A percentile compares a stretch with the other conserved stretches of the same genome.
Conservation (phyloP, 2,797 vertebrate species). For the Callimico goeldii region DNA sequence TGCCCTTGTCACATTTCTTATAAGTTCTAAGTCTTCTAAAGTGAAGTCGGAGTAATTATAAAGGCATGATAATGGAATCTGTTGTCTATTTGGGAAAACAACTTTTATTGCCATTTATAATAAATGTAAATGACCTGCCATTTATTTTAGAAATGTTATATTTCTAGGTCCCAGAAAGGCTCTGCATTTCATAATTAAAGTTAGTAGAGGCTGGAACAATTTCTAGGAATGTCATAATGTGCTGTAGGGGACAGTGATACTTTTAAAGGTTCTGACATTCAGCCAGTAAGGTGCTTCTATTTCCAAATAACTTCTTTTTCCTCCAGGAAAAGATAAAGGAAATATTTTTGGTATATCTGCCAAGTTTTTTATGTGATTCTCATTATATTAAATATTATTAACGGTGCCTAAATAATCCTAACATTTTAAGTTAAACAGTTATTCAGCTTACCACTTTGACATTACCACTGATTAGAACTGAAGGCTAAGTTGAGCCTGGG, state of each 20-base stretch:
- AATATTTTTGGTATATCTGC: constrained; percentile 50
- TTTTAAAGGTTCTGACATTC: constrained; percentile 60
- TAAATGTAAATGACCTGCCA: constrained; percentile 7
- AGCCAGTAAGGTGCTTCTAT: constrained; percentile 29
- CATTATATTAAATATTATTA: neutral
- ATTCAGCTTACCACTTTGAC: neutral
- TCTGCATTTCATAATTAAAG: constrained; percentile 55
- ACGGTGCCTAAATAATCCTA: constrained; percentile 22
- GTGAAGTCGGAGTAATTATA: constrained; percentile 57
- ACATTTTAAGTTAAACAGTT: constrained; percentile 32
- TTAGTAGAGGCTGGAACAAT: constrained; percentile 8
- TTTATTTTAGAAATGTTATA: constrained; percentile 58
- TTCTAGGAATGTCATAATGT: constrained; percentile 55
- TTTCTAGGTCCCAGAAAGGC: constrained; percentile 51
- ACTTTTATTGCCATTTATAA: constrained; percentile 58
- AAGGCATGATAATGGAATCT: constrained; percentile 52
- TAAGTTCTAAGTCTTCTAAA: constrained; percentile 18
- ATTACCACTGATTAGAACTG: neutral
- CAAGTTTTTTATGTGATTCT: constrained; percentile 22
- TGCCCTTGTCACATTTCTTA: constrained; percentile 42
- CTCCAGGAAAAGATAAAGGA: neutral
- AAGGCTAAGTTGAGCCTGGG: neutral
- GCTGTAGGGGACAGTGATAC: constrained; percentile 36
- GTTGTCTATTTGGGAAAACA: constrained; percentile 48
- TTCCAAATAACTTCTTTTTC: neutral